These are phyloP conservation scores for Eilema depressum DNA, from an alignment of 2,888 invertebrate species.

Conservation along the genomic window DNA sequence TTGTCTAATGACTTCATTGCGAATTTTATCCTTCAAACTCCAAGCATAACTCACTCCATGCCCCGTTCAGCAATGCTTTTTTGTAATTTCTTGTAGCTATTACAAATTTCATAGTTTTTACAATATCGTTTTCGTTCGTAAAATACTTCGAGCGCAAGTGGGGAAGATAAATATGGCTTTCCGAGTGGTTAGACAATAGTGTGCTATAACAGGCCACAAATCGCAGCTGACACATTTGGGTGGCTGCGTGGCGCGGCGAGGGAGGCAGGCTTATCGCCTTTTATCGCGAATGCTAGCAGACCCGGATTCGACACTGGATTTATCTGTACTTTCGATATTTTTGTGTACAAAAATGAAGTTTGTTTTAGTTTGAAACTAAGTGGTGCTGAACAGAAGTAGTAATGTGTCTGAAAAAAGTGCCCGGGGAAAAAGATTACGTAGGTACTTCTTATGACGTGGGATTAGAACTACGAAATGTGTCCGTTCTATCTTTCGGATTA, in stretches of 20 bases:
- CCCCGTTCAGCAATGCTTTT: too few relatives aligned
- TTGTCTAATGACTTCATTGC: too few relatives aligned
- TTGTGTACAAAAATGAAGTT: not conserved
- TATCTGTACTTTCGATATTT: constrained; percentile 6
- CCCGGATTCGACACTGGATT: constrained; percentile 13
- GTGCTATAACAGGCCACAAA: constrained; percentile 20
- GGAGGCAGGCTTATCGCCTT: constrained; percentile 18
- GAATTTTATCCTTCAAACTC: too few relatives aligned
- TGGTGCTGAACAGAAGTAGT: not conserved
- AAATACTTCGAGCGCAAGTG: not conserved
- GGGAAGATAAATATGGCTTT: not conserved
- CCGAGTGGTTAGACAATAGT: constrained; percentile 17
- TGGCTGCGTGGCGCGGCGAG: not conserved
- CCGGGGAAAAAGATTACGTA: not conserved
- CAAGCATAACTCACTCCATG: too few relatives aligned
- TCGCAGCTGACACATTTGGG: constrained; percentile 13
- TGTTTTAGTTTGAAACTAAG: not conserved
- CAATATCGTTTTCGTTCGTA: not conserved
- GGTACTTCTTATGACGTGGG: not conserved
- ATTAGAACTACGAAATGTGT: too few relatives aligned
- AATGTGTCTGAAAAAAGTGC: not conserved
- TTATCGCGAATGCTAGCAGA: constrained; percentile 18
- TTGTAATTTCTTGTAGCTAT: too few relatives aligned
- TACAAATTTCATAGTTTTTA: too few relatives aligned
- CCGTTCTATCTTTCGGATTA: too few relatives aligned